Evolutionary conservation across 2,888 invertebrate genomes (phyloP).

Genomic region (Candidula unifasciata): DNA sequence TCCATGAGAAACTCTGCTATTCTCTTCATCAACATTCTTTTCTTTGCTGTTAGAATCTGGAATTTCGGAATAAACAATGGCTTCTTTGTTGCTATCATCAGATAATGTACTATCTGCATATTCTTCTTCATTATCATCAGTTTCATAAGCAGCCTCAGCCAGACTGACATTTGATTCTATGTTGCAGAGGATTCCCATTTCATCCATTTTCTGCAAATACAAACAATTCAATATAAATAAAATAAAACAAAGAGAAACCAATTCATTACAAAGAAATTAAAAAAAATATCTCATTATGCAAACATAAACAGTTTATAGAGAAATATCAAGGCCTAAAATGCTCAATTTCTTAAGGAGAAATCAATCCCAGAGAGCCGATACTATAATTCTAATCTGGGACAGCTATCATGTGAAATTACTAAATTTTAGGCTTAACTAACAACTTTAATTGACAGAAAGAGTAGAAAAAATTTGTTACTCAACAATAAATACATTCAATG

Average conservation of each 20-base stretch:
- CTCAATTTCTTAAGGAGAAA: too few relatives aligned
- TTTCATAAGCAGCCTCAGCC: constrained; percentile 46
- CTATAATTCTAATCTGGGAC: too few relatives aligned
- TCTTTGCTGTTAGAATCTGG: constrained; percentile 42
- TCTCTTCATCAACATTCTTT: constrained; percentile 57
- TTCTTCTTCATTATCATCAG: constrained; percentile 56
- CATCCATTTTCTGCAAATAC: constrained; percentile 63
- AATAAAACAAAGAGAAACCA: not conserved
- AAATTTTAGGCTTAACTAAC: too few relatives aligned
- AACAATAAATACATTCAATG: too few relatives aligned
- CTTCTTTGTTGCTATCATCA: constrained; percentile 51
- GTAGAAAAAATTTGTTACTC: too few relatives aligned
- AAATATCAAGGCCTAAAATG: not conserved
- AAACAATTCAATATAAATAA: not conserved
- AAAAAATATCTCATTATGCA: not conserved
- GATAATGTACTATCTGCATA: constrained; percentile 60
- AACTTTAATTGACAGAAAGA: too few relatives aligned
- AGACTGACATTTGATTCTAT: constrained; percentile 18
- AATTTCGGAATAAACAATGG: not conserved
- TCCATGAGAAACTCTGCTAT: constrained; percentile 28
- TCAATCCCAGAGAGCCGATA: too few relatives aligned
- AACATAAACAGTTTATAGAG: not conserved
- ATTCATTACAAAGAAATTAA: not conserved
- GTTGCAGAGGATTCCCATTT: constrained; percentile 62
- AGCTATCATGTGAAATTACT: too few relatives aligned